These are phyloP conservation scores for Hypercompe scribonia DNA, from an alignment of 2,888 invertebrate species.

Conservation along the genomic window DNA sequence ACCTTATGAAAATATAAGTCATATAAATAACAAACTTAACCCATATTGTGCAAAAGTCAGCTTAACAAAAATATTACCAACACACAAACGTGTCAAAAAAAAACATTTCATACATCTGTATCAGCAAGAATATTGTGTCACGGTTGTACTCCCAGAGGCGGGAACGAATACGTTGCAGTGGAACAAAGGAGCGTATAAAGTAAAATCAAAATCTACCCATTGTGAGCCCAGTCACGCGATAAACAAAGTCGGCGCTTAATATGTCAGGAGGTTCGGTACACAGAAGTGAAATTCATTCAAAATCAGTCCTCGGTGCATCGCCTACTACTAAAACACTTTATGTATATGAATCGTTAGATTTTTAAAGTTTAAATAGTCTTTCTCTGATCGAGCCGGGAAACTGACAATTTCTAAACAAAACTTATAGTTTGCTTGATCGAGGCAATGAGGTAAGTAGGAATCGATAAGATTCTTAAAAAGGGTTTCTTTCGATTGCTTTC, in stretches of 20 bases:
- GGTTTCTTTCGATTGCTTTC: neutral
- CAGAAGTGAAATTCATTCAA: conserved; percentile 50
- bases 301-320: conserved; percentile 49
- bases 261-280: conserved; percentile 26
- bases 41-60: neutral
- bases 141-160: conserved; percentile 19
- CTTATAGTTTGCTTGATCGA: too few species aligned
- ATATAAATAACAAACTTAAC: neutral
- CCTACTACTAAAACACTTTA: neutral
- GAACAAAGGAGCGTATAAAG: conserved; percentile 32
- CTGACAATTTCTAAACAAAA: neutral
- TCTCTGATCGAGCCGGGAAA: neutral
- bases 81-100: neutral
- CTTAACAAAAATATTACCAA: neutral
- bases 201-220: conserved; percentile 42
- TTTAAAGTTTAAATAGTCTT: conserved; percentile 20
- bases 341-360: conserved; percentile 13
- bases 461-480: too few species aligned
- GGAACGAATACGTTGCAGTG: conserved; percentile 30
- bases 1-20: neutral
- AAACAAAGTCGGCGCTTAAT: conserved; percentile 46
- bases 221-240: conserved; percentile 38
- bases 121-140: conserved; percentile 11
- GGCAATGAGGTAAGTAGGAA: too few species aligned
- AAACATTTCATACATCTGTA: conserved; percentile 10